phyloP scores from a whole-genome alignment of 1,140 invertebrate genomes.

The Pseudachorutes palmiensis region DNA sequence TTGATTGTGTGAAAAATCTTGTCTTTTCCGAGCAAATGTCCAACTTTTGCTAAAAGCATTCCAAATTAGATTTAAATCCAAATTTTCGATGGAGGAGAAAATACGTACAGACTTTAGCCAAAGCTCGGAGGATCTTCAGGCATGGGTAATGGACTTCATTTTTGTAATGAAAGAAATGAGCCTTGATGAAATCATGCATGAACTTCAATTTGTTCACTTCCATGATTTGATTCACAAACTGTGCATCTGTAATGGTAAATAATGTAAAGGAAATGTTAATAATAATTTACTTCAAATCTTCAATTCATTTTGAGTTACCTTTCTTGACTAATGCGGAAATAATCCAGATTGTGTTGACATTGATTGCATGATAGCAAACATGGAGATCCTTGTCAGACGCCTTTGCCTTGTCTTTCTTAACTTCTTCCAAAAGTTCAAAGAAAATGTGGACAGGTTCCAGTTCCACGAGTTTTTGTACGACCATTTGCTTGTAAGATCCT shows the following conservation, averaged over 20 bases:
- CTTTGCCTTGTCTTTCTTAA: not conserved
- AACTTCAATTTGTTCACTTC: constrained; percentile 52
- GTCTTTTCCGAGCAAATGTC: constrained; percentile 54
- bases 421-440: not conserved
- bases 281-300: too few species aligned
- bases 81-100: not conserved
- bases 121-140: constrained; percentile 54
- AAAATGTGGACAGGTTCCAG: not conserved
- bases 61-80: not conserved
- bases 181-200: constrained; percentile 53
- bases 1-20: constrained; percentile 55
- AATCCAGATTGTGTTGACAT: not conserved
- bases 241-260: constrained; percentile 48
- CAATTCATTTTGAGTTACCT: too few species aligned
- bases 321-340: not conserved
- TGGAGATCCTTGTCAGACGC: not conserved
- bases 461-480: not conserved
- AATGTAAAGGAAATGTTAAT: not conserved
- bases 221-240: constrained; percentile 54
- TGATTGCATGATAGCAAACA: not conserved
- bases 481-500: not conserved
- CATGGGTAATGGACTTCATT: constrained; percentile 53
- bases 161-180: constrained; percentile 49
- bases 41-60: constrained; percentile 47
- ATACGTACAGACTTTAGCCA: constrained; percentile 54